phyloP scores from a whole-genome alignment of 2,888 invertebrate genomes.

The Cosmorhoe ocellata region DNA sequence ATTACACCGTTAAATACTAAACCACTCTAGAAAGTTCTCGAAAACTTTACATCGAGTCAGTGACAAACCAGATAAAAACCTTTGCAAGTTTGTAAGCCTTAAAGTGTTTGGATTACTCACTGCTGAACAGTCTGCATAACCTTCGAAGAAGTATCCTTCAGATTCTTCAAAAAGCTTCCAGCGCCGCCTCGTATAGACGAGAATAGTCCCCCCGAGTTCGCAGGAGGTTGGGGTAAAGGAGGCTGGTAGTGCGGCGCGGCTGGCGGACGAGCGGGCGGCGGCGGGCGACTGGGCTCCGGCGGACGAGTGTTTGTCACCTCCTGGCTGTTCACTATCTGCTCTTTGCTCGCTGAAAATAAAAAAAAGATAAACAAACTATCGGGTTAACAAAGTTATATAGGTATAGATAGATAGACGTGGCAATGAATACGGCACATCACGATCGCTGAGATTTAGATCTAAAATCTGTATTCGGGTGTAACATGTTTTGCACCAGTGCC shows the following conservation, averaged over 20 bases:
- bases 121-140: slow-evolving; percentile 98
- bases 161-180: slow-evolving; percentile 94
- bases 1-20: too few species aligned
- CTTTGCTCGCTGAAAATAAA: slow-evolving; percentile 59
- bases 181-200: slow-evolving; percentile 96
- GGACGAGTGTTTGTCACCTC: slow-evolving; percentile 60
- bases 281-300: slow-evolving; percentile 64
- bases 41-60: too few species aligned
- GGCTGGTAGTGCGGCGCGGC: slow-evolving; percentile 59
- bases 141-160: slow-evolving; percentile 97
- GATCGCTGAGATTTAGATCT: background rate
- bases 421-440: slow-evolving; percentile 4
- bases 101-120: slow-evolving; percentile 70
- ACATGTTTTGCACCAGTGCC: background rate
- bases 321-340: slow-evolving; percentile 46
- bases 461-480: too few species aligned
- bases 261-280: slow-evolving; percentile 55
- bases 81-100: too few species aligned
- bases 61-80: too few species aligned
- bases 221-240: slow-evolving; percentile 49
- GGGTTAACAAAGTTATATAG: background rate
- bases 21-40: too few species aligned
- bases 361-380: background rate
- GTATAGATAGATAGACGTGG: background rate
- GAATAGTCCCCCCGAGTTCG: slow-evolving; percentile 85